These are phyloP conservation scores for Halyomorpha halys DNA, from an alignment of 1,140 invertebrate genomes.

Conservation along the genomic window DNA sequence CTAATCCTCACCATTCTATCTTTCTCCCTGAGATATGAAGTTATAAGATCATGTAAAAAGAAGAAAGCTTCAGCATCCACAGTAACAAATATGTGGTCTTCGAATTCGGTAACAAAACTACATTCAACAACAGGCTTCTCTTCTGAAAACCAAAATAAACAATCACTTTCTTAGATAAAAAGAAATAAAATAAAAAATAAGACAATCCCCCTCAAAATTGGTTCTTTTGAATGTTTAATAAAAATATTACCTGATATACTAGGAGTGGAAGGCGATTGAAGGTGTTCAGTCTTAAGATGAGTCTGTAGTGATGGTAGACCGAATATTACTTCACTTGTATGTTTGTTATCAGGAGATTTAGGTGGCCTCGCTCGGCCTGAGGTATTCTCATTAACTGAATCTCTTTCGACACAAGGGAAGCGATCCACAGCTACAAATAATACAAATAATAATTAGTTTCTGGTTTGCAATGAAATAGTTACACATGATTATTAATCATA, in stretches of 20 bases:
- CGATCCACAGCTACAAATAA: slow-evolving; percentile 63
- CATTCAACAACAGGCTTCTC: slow-evolving; percentile 84
- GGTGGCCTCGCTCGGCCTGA: slow-evolving; percentile 36
- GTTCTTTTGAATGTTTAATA: no score
- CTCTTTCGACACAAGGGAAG: slow-evolving; percentile 75
- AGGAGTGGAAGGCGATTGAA: slow-evolving; percentile 61
- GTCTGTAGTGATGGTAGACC: slow-evolving; percentile 84
- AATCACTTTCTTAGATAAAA: no score
- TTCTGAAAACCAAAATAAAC: slow-evolving; percentile 41
- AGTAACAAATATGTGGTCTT: slow-evolving; percentile 95
- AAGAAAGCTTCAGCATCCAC: slow-evolving; percentile 96
- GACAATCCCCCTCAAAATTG: no score
- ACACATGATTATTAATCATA: no score
- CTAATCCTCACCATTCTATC: slow-evolving; percentile 59
- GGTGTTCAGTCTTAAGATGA: slow-evolving; percentile 86
- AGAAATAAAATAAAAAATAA: no score
- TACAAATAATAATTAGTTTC: no score
- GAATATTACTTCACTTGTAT: slow-evolving; percentile 90
- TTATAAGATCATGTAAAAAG: slow-evolving; percentile 93
- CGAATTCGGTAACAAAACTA: slow-evolving; percentile 96
- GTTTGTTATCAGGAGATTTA: slow-evolving; percentile 69
- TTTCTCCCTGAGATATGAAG: slow-evolving; percentile 87
- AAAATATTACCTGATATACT: slow-evolving; percentile 48
- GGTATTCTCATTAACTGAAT: slow-evolving; percentile 39
- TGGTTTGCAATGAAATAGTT: no score